Conservation (phyloP, 2,797 vertebrate genomes). For the Phrynocephalus guinanensis region DNA sequence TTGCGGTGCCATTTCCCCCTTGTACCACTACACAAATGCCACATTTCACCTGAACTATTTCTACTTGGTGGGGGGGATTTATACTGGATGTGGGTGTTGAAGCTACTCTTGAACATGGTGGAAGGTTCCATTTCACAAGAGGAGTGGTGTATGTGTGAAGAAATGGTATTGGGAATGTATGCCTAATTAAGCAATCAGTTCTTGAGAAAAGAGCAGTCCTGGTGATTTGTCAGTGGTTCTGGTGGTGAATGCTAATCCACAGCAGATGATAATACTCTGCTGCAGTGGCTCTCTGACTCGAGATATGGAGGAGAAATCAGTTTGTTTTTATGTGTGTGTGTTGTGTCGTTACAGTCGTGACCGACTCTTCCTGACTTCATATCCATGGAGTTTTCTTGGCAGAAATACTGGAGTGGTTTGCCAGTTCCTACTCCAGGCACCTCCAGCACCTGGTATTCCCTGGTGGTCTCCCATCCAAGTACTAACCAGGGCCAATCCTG, state of each 20-base stretch:
- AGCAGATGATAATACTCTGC: slow-evolving; percentile 10
- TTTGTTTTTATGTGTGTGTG: too few species aligned
- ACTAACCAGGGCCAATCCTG: too few species aligned
- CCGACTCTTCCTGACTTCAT: too few species aligned
- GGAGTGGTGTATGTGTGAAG: not conserved
- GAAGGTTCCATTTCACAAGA: not conserved
- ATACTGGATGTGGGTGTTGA: not conserved
- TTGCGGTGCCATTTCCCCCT: not conserved
- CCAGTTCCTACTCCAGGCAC: too few species aligned
- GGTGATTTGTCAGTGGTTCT: slow-evolving; percentile 26
- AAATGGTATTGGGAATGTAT: slow-evolving; percentile 38
- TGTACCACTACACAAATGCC: not conserved
- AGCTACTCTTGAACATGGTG: not conserved
- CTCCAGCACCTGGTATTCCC: too few species aligned
- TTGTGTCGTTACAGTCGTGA: too few species aligned
- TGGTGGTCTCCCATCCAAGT: too few species aligned
- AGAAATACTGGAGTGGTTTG: too few species aligned
- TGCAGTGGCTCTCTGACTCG: slow-evolving; percentile 31
- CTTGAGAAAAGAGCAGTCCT: slow-evolving; percentile 28
- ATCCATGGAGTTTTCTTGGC: too few species aligned
- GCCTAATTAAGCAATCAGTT: not conserved
- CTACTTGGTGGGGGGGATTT: not conserved
- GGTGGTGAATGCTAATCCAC: slow-evolving; percentile 27
- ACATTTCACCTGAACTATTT: not conserved
- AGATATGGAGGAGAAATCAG: too few species aligned